Percentiles rank a stretch among this genome's conserved stretches.
These are phyloP conservation scores for Hyla sarda DNA, from an alignment of 2,113 vertebrate genomes.

Conservation along the genomic window DNA sequence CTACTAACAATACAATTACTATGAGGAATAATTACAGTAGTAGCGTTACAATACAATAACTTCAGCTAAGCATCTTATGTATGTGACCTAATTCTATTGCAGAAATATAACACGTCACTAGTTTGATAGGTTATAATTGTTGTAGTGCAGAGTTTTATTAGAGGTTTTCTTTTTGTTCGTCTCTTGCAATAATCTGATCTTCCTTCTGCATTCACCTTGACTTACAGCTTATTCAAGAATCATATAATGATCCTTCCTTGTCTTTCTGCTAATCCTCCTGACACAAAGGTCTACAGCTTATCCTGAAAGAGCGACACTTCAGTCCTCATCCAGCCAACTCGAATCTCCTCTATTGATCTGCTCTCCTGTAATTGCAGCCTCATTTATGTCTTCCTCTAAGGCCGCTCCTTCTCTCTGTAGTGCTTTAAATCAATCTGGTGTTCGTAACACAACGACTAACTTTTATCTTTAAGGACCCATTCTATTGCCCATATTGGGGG, in stretches of 20 bases:
- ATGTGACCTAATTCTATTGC: background rate
- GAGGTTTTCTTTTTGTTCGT: background rate
- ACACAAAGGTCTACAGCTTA: slow-evolving; percentile 31
- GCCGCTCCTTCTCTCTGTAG: background rate
- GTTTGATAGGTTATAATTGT: background rate
- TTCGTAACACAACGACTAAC: background rate
- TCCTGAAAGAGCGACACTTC: slow-evolving; percentile 27
- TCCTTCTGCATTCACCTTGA: background rate
- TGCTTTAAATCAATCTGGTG: background rate
- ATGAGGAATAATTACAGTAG: background rate
- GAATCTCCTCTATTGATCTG: slow-evolving; percentile 28
- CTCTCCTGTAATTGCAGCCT: slow-evolving; percentile 32
- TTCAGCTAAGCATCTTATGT: background rate
- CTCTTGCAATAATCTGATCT: background rate
- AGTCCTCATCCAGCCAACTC: slow-evolving; percentile 12
- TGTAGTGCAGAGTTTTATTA: background rate
- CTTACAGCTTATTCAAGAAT: slow-evolving; percentile 12
- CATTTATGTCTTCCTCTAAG: slow-evolving; percentile 23
- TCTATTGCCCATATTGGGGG: background rate
- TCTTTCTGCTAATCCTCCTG: slow-evolving; percentile 4
- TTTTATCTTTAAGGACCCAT: background rate
- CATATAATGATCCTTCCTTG: slow-evolving; percentile 9
- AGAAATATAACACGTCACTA: background rate
- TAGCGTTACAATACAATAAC: background rate
- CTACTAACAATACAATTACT: background rate